A percentile compares a stretch with the other conserved stretches of the same genome.
These are phyloP conservation scores for Bursaphelenchus mucronatus DNA, from an alignment of 1,140 invertebrate genomes.

Conservation along the genomic window DNA sequence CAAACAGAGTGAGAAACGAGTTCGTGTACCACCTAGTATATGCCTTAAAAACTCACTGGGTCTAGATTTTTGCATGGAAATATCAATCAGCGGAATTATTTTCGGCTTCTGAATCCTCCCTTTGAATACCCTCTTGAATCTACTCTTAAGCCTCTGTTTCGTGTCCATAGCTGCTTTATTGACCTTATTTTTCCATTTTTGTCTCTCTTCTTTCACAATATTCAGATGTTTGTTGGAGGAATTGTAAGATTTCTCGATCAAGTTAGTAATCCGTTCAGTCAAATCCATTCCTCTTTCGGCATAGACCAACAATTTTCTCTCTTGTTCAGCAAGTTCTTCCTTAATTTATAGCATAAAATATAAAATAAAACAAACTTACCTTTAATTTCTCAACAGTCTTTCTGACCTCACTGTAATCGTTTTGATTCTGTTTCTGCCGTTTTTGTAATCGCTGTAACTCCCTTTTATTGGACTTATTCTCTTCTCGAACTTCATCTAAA, in stretches of 20 bases:
- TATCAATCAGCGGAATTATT: conserved; percentile 1
- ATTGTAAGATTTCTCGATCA: neutral
- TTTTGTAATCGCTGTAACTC: neutral
- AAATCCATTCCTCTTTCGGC: conserved; percentile 1
- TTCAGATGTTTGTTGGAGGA: neutral
- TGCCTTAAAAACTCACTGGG: no score
- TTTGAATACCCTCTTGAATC: neutral
- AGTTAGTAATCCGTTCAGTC: conserved; percentile 4
- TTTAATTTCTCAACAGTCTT: conserved; percentile 7
- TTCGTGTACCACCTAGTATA: no score
- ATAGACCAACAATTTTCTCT: conserved; percentile 3
- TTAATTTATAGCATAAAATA: neutral
- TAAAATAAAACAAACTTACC: neutral
- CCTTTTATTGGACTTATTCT: neutral
- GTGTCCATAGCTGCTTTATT: neutral
- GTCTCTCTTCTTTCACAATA: neutral
- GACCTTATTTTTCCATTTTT: conserved; percentile 13
- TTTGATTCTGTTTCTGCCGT: neutral
- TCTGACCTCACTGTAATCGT: conserved; percentile 4
- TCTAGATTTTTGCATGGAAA: no score
- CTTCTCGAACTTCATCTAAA: conserved; percentile 1
- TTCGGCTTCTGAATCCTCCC: conserved; percentile 4
- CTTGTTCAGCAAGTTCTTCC: conserved; percentile 13
- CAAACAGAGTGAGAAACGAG: no score
- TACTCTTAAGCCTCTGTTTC: conserved; percentile 2